These are phyloP conservation scores for Euglossa dilemma DNA, from an alignment of 1,140 invertebrate genomes.

Conservation along the genomic window DNA sequence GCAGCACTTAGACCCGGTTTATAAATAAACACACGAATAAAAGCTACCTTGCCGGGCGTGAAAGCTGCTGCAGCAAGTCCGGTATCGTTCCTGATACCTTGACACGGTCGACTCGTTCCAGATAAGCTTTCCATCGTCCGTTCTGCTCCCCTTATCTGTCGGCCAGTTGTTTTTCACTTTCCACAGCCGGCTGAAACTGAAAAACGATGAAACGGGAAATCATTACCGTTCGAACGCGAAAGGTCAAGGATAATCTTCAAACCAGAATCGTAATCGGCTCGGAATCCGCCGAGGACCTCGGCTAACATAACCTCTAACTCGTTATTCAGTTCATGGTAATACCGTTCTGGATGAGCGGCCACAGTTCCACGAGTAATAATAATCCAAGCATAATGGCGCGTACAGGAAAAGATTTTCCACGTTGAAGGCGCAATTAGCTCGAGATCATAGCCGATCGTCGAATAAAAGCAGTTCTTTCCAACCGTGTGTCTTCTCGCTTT, in stretches of 20 bases:
- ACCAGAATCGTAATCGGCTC: not conserved
- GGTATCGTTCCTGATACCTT: slow-evolving; percentile 35
- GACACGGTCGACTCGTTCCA: slow-evolving; percentile 40
- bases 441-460: not conserved
- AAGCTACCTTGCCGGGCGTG: slow-evolving; percentile 3
- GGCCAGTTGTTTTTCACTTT: not conserved
- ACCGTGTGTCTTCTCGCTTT: no score
- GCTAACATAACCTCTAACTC: not conserved
- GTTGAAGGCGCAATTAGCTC: not conserved
- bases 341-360: slow-evolving; percentile 8
- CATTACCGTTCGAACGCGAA: not conserved
- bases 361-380: slow-evolving; percentile 4
- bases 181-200: not conserved
- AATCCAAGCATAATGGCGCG: not conserved
- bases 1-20: not conserved
- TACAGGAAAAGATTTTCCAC: not conserved
- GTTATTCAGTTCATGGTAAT: slow-evolving; percentile 19
- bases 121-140: slow-evolving; percentile 3
- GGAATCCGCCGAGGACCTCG: not conserved
- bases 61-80: slow-evolving; percentile 19
- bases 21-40: slow-evolving; percentile 39
- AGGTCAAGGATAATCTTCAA: slow-evolving; percentile 19
- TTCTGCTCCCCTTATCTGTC: slow-evolving; percentile 12
- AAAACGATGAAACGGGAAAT: not conserved
- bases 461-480: not conserved